Evolutionary conservation across 1,140 invertebrate species (phyloP), one percentile per base, ranked within the genome.

Genomic region (Schlechtendalia chinensis): DNA sequence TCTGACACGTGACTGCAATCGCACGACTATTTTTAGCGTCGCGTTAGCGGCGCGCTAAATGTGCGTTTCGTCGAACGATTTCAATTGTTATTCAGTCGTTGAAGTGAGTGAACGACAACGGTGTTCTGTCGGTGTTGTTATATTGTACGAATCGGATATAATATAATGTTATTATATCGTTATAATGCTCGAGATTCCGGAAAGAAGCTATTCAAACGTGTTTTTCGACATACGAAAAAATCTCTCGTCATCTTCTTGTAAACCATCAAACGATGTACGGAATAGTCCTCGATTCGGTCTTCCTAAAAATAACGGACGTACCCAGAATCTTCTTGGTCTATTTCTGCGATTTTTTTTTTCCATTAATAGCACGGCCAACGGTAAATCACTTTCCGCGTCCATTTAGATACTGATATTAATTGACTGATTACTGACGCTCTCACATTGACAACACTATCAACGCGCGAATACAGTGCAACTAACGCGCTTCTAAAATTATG

Each of bases 281-380:
- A 61, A 61, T 29, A 32, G 17, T 29, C 59, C 24, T 61, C 11
- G 16, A 6, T 61, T 61, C 16, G 27, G 59, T 61, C 59, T 61
- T 61, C 32, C 59, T 32, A 61, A 16, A 61, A 61, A 27, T 27
- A 61, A 61, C 32, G 59, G 5, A 29, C 32, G 10, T 14, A 61
- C 59, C 24, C 58, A 59, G n/a, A n/a, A n/a, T n/a, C n/a, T n/a
- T n/a, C n/a, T n/a, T n/a, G n/a, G n/a, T n/a, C n/a, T n/a, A n/a
- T 32, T 63, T 63, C 32, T 63, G 32, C 61, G 29, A 19, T 63
- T 63, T 11, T 63, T 63, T 63, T 27, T 45, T 45, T 4, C 10
- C 10, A 32, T 63, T 63, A 32, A 63, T 63, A 63, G 61, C 61
- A 63, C 32, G 17, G 63, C 63, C 63, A 65, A 65, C 16, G 45